Base-by-base conservation (phyloP, 2,888 invertebrate genomes). In the Dynastes hyllus region DNA sequence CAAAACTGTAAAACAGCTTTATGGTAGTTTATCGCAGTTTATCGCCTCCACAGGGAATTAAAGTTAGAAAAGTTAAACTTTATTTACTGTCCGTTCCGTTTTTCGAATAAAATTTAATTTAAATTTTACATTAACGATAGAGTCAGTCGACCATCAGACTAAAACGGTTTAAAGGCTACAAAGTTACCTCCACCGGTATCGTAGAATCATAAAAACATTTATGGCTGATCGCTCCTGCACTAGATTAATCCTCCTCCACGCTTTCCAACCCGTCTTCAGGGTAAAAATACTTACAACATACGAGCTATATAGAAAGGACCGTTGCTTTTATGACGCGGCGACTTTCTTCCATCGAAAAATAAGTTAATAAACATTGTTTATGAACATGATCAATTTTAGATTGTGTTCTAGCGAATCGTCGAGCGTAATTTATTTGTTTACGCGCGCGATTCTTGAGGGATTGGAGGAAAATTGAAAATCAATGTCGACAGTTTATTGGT, bases 401-500 rank as follows among this genome's bases (percentile, higher is more conserved):
- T 63, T 63, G 37, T 32, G 32, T 63, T 63, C 63, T 27, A 32
- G 29, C 63, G 29, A 29, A 32, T 32, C 63, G 13, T 8, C 29
- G 63, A n/a, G n/a, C 27, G 63, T 32, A 69, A 69, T 69, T 29
- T 67, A 69, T 69, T 69, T 69, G 69, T 69, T 69, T 69, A 69
- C 69, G 66, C 29, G 51, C 27, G 29, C 51, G n/a, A 51, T 11
- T 11, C 53, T 27, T 69, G 27, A 51, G 51, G 13, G 69, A 51
- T 69, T 29, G 13, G 69, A 66, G 22, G 58, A 58, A 73, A 61
- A 73, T 73, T 55, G 73, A 73, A 73, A 73, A 73, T 73, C 73
- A 37, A 73, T 73, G 22, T 22, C 27, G 69, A 16, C 58, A 22
- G 58, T 58, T 73, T 73, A 73, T 73, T 58, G 27, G 53, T 37